A percentile compares a stretch with the other conserved stretches of the same genome.
These are phyloP conservation scores for Incurvaria masculella DNA, from an alignment of 2,888 invertebrate species.

Conservation along the genomic window DNA sequence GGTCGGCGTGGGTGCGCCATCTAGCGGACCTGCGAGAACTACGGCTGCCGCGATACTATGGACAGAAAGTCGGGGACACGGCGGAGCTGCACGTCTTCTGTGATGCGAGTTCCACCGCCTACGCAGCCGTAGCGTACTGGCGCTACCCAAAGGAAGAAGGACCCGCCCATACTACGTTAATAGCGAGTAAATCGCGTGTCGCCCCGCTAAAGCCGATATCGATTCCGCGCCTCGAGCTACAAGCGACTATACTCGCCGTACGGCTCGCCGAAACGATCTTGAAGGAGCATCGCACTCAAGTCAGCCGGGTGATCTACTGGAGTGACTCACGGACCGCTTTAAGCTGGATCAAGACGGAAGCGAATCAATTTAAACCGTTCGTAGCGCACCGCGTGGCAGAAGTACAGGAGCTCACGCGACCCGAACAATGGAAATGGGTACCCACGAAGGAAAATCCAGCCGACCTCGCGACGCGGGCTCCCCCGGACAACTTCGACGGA, in stretches of 20 bases:
- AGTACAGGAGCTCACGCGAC: neutral
- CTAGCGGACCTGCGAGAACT: no score
- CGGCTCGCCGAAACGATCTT: neutral
- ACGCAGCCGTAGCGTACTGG: neutral
- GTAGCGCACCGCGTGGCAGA: neutral
- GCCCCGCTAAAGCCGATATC: neutral
- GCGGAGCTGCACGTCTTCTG: neutral
- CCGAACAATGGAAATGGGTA: constrained; percentile 11
- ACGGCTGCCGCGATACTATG: no score
- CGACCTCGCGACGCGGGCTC: constrained; percentile 10
- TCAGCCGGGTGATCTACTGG: neutral
- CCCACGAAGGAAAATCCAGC: constrained; percentile 9
- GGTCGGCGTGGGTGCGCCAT: no score
- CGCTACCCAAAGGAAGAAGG: neutral
- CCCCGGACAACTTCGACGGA: neutral
- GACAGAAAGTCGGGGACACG: no score
- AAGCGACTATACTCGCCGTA: neutral
- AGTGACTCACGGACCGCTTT: neutral
- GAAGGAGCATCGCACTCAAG: neutral
- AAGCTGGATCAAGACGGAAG: neutral
- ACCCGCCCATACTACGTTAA: neutral
- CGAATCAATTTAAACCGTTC: neutral
- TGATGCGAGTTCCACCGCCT: neutral
- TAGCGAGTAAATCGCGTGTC: neutral
- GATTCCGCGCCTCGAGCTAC: no score